These are phyloP conservation scores for Epsilonema sp. DNA, from an alignment of 2,888 invertebrate genomes.

Conservation along the genomic window DNA sequence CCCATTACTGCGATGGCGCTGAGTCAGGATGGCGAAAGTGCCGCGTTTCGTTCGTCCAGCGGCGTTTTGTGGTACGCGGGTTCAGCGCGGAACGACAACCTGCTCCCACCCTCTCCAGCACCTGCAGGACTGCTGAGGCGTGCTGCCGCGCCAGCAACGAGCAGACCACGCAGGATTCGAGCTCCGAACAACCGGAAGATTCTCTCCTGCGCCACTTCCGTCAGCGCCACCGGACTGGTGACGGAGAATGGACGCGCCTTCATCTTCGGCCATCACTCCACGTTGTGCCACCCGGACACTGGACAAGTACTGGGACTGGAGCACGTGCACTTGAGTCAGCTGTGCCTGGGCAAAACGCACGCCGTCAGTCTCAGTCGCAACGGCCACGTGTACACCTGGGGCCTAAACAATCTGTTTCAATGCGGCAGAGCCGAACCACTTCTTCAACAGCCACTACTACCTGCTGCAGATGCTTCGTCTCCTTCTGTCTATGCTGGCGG, in stretches of 20 bases:
- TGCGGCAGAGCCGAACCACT: conserved; percentile 57
- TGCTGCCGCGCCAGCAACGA: neutral
- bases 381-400: conserved; percentile 80
- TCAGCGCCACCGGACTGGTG: conserved; percentile 77
- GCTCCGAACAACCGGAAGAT: conserved; percentile 13
- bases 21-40: conserved; percentile 11
- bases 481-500: neutral
- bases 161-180: neutral
- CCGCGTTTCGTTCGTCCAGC: conserved; percentile 10
- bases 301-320: conserved; percentile 29
- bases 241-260: conserved; percentile 69
- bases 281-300: conserved; percentile 51
- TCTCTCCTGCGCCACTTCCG: conserved; percentile 68
- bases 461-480: neutral
- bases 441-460: no score
- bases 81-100: neutral
- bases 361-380: conserved; percentile 66
- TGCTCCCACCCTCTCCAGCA: no score
- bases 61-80: conserved; percentile 20
- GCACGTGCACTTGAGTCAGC: conserved; percentile 43
- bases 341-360: conserved; percentile 84
- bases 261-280: conserved; percentile 77
- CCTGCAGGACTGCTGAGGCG: no score
- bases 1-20: conserved; percentile 18
- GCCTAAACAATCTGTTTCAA: conserved; percentile 91